Percentiles rank a stretch among this genome's conserved stretches.
These are phyloP conservation scores for Chrysina gloriosa DNA, from an alignment of 2,888 invertebrate species.

Conservation along the genomic window DNA sequence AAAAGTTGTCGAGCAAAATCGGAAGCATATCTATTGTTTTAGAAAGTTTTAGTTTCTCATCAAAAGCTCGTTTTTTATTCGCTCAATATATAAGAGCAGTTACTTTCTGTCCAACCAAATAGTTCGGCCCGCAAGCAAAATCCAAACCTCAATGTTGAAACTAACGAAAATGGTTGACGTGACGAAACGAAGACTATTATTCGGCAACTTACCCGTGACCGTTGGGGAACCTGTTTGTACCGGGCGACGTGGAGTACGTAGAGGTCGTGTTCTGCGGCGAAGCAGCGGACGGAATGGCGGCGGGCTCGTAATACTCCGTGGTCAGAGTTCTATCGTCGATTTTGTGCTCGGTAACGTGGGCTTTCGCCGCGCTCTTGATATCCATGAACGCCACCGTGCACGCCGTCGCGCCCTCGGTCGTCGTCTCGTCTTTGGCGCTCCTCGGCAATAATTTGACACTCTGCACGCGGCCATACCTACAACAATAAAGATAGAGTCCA, in stretches of 20 bases:
- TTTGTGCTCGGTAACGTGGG: slow-evolving; percentile 90
- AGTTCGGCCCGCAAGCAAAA: too few relatives aligned
- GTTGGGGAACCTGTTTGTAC: slow-evolving; percentile 66
- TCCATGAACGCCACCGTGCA: slow-evolving; percentile 96
- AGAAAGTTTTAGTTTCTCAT: too few relatives aligned
- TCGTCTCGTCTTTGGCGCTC: slow-evolving; percentile 65
- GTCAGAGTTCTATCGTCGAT: slow-evolving; percentile 88
- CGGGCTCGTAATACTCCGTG: slow-evolving; percentile 92
- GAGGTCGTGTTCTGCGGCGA: slow-evolving; percentile 63
- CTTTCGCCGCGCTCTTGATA: slow-evolving; percentile 94
- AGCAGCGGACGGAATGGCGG: slow-evolving; percentile 75
- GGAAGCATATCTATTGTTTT: too few relatives aligned
- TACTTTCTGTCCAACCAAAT: too few relatives aligned
- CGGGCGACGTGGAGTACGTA: slow-evolving; percentile 74
- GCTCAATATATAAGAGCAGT: too few relatives aligned
- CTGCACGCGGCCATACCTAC: slow-evolving; percentile 97
- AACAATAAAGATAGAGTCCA: slow-evolving; percentile 51
- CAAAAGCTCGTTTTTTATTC: too few relatives aligned
- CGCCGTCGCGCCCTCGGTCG: slow-evolving; percentile 77
- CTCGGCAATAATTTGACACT: slow-evolving; percentile 91
- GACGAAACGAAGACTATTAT: not conserved
- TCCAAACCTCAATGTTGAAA: too few relatives aligned
- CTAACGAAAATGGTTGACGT: too few relatives aligned
- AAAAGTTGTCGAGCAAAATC: too few relatives aligned
- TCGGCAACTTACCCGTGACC: slow-evolving; percentile 67